Conservation (phyloP, 2,888 invertebrate species). For the Hanleya hanleyi region DNA sequence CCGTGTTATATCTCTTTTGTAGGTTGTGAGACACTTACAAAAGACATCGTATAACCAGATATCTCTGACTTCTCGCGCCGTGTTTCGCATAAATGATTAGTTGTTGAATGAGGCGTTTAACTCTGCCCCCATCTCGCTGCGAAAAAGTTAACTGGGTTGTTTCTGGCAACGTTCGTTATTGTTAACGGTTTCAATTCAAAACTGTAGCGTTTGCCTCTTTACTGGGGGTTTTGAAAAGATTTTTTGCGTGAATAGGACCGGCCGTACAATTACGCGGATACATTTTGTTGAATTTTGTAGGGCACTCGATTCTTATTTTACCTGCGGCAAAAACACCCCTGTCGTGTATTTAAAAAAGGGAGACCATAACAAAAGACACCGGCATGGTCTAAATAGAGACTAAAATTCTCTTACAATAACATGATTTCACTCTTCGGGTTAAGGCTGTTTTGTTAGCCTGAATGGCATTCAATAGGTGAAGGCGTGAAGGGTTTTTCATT, state of each 20-base stretch:
- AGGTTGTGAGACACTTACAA: background rate
- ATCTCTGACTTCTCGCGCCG: background rate
- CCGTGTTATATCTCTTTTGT: too few species aligned
- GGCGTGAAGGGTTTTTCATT: too few species aligned
- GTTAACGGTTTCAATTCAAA: background rate
- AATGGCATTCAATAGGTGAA: background rate
- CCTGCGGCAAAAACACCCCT: background rate
- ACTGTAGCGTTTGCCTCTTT: background rate
- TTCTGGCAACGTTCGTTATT: too few species aligned
- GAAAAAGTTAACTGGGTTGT: too few species aligned
- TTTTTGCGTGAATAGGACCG: background rate
- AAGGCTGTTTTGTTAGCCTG: background rate
- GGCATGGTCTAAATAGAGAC: too few species aligned
- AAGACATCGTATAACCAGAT: background rate
- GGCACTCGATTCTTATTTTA: background rate
- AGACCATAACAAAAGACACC: too few species aligned
- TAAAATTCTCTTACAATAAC: background rate
- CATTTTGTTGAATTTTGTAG: conserved; percentile 3
- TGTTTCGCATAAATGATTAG: background rate
- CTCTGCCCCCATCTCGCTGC: too few species aligned
- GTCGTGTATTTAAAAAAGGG: too few species aligned
- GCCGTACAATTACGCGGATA: background rate
- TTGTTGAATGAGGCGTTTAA: background rate
- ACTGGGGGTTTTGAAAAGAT: background rate
- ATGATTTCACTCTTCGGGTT: background rate